phyloP scores from a whole-genome alignment of 2,113 vertebrate species.

The Aplodontia rufa region DNA sequence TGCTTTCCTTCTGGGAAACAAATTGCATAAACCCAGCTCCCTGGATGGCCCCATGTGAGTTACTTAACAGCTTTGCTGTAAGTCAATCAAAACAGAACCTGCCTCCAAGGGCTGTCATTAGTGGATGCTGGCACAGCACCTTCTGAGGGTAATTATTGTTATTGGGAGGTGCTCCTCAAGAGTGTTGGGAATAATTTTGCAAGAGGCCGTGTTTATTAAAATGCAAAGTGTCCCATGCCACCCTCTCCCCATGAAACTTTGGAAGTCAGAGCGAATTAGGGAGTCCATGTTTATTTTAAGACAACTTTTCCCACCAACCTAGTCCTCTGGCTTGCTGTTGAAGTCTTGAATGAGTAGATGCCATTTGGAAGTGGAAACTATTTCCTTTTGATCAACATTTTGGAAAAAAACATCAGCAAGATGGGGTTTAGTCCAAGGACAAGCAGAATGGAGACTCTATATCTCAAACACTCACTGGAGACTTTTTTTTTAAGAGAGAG shows the following conservation, averaged over 20 bases:
- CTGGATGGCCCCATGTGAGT: background rate
- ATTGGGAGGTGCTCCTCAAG: conserved; percentile 17
- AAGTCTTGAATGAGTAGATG: background rate
- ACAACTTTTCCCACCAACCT: conserved; percentile 43
- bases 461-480: background rate
- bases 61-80: conserved; percentile 47
- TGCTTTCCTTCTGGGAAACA: conserved; percentile 32
- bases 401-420: background rate
- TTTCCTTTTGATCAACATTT: background rate
- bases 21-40: conserved; percentile 43
- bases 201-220: conserved; percentile 66
- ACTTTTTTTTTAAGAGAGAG: too few species aligned
- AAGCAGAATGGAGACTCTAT: background rate
- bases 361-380: background rate
- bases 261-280: conserved; percentile 36
- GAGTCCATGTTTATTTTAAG: background rate
- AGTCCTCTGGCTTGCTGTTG: background rate
- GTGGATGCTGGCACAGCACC: conserved; percentile 17
- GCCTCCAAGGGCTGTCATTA: conserved; percentile 19
- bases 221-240: conserved; percentile 21
- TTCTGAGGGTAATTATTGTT: conserved; percentile 60
- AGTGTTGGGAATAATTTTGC: conserved; percentile 32
- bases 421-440: fast-evolving
- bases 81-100: conserved; percentile 61
- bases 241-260: background rate